phyloP scores from a whole-genome alignment of 2,113 vertebrate species.

The Hyperoodon ampullatus region DNA sequence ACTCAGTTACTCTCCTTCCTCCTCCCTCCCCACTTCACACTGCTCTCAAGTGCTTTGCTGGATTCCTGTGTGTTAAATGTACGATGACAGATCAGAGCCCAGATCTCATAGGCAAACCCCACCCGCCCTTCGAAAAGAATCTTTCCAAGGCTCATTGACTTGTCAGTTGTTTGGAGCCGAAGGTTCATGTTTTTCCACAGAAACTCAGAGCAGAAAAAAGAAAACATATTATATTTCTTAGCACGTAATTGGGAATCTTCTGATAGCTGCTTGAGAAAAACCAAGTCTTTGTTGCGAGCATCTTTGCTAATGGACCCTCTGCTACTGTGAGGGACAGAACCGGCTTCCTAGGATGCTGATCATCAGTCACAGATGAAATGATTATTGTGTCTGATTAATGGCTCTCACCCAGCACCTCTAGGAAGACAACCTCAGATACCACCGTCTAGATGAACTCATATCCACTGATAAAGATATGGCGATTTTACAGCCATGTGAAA shows the following conservation, averaged over 20 bases:
- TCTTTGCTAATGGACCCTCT: background rate
- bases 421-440: background rate
- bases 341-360: background rate
- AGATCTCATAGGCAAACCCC: background rate
- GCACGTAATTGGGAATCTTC: background rate
- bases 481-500: background rate
- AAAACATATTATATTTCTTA: background rate
- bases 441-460: background rate
- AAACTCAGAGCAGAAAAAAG: background rate
- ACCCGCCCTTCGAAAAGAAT: background rate
- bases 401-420: background rate
- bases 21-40: accelerated
- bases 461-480: background rate
- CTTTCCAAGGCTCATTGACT: background rate
- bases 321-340: background rate
- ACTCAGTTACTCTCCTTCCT: background rate
- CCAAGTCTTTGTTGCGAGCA: no score
- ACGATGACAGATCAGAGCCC: no score
- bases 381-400: background rate
- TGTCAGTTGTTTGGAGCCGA: background rate
- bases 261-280: background rate
- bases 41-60: background rate
- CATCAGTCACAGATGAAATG: background rate
- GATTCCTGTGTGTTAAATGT: background rate
- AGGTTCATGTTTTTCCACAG: background rate